phyloP scores from a whole-genome alignment of 1,140 invertebrate genomes.

The Mya arenaria region DNA sequence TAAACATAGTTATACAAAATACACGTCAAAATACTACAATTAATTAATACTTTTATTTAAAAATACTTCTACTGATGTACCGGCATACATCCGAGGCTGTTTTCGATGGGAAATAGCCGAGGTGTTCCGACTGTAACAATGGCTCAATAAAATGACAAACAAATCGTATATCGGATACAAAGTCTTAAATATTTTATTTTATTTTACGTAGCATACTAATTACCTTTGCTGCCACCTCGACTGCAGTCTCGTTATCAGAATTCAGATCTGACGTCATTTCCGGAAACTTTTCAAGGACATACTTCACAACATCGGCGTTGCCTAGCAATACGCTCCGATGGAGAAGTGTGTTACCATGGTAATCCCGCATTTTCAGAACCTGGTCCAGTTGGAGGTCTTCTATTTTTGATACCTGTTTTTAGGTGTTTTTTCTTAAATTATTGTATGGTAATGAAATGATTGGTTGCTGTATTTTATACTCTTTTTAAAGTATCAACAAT shows the following conservation, averaged over 20 bases:
- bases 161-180: background rate
- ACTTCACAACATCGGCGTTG: conserved; percentile 29
- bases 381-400: conserved; percentile 37
- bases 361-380: conserved; percentile 30
- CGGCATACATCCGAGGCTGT: background rate
- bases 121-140: background rate
- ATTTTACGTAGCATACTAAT: background rate
- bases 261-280: conserved; percentile 46
- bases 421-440: no score
- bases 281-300: conserved; percentile 30
- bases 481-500: no score
- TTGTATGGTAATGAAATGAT: no score
- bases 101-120: background rate
- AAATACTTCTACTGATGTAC: background rate
- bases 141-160: background rate
- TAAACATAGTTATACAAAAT: no score
- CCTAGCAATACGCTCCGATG: conserved; percentile 38
- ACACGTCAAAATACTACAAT: no score
- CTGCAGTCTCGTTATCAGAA: conserved; percentile 22
- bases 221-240: conserved; percentile 50
- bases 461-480: no score
- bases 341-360: conserved; percentile 41
- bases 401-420: conserved; percentile 32
- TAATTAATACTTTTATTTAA: background rate
- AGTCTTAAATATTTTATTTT: background rate